Evolutionary conservation across 1,140 invertebrate genomes (phyloP).

Genomic region (Zaprionus ghesquierei): DNA sequence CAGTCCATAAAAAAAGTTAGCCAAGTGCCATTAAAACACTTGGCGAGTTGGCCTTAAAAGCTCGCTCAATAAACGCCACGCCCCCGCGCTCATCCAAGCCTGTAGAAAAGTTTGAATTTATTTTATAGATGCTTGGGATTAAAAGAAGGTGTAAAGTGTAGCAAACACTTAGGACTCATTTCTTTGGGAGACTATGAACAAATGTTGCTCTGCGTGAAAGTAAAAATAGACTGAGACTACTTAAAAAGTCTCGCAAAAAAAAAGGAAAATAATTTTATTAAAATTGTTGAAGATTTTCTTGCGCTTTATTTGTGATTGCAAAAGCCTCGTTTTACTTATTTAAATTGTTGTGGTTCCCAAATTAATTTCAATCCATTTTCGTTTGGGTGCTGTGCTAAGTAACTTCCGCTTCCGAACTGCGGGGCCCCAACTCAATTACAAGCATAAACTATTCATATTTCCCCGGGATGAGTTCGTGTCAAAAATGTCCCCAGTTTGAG

Average conservation of each 20-base stretch:
- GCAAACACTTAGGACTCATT: background rate
- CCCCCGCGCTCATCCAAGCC: no score
- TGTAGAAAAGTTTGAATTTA: slow-evolving; percentile 1
- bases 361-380: background rate
- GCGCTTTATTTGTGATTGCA: background rate
- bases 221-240: background rate
- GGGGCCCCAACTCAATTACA: background rate
- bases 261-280: background rate
- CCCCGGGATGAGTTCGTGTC: background rate
- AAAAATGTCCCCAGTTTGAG: background rate
- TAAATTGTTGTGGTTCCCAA: background rate
- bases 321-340: background rate
- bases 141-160: slow-evolving; percentile 2
- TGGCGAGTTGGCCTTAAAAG: slow-evolving; percentile 1
- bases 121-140: slow-evolving; percentile 2
- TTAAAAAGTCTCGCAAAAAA: background rate
- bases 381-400: background rate
- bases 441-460: background rate
- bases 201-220: background rate
- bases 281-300: background rate
- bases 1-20: slow-evolving; percentile 17
- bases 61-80: slow-evolving; percentile 2
- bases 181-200: background rate
- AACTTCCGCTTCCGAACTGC: background rate
- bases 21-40: slow-evolving; percentile 28